Evolutionary conservation across 2,797 vertebrate genomes (phyloP), one percentile per base, ranked within the genome.

Genomic region (Echeneis naucrates): DNA sequence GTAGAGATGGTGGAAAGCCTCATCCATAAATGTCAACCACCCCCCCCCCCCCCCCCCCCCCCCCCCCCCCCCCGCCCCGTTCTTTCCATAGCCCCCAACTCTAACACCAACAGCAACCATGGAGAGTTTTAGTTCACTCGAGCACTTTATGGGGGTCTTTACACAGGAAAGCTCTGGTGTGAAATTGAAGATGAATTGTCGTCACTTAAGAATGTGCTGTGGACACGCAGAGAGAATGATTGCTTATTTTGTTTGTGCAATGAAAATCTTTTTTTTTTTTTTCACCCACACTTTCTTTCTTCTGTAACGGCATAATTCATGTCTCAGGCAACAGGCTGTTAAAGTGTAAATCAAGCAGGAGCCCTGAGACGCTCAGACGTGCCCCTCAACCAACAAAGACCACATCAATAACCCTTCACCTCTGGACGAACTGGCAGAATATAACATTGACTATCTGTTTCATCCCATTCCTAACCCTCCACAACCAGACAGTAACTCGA

Each of bases 1-100:
- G 88, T 81, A 78, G 87, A 88, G 87, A 82, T 65, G 75, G 77
- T 88, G 87, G 89, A 91, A 88, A 87, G 54, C 72, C 85, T 89
- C 91, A 91, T 93, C 85, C 79, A 92, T 91, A 94, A 91, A 92
- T 84, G 91, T 92, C 92, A 90, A 51, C 64, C 68, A 66, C 40
- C n/a, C n/a, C n/a, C n/a, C n/a, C n/a, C n/a, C n/a, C 68, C 66
- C 40, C n/a, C n/a, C n/a, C n/a, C n/a, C n/a, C n/a, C 68, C 66
- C 40, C 40, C n/a, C n/a, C n/a, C n/a, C n/a, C n/a, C n/a, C n/a
- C 68, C 66, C 40, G n/a, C n/a, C n/a, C n/a, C n/a, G n/a, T 51
- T 70, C 71, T 19, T 65, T 74, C 68, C 58, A 53, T 3, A 24
- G 62, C 84, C 87, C 87, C 85, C 73, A 48, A 78, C n/a, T 16